Base-by-base conservation (phyloP, 2,113 vertebrate species). In the Manacus vitellinus region DNA sequence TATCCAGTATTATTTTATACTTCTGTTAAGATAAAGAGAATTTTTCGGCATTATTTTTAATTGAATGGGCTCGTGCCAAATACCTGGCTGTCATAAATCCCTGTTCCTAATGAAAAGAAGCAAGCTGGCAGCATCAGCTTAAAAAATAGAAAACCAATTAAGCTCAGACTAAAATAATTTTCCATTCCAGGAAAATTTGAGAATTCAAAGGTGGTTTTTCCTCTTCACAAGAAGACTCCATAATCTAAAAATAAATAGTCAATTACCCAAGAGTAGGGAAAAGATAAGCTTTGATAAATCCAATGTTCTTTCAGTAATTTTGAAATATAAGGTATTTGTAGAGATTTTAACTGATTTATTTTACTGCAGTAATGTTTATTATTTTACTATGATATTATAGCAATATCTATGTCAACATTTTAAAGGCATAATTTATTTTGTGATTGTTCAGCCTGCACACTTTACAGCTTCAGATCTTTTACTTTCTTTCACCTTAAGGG, bases 131-230 rank as follows among this genome's bases (percentile, higher is more conserved):
- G 19, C 37, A 86, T 47, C 33, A 51, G 23, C 21, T 80, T 62
- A 85, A 85, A 66, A 61, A 71, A 70, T 75, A 62, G 20, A 62
- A 86, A 93, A 43, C 59, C 31, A 86, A 21, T 70, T 86, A 74
- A 90, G 4, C 25, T 80, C 59, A 37, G 27, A 66, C 74, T 83
- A 88, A 92, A 92, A 88, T 70, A 96, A 86, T 77, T 88, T 83
- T 70, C 63, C 23, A 55, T 91, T 89, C 44, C 70, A 58, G 10
- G n/a, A 73, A 83, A 88, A 92, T 39, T 8, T 67, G 35, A 71
- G n/a, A 88, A 90, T 77, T 61, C 55, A 66, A 65, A 88, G 15
- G 39, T 54, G 7, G 0, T 2, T 0, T 14, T 59, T 80, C 68
- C 55, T 31, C 2, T 33, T 66, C 21, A 58, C 25, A 58, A 31